Conservation (phyloP, 2,113 vertebrate species). For the Regulus satrapa region DNA sequence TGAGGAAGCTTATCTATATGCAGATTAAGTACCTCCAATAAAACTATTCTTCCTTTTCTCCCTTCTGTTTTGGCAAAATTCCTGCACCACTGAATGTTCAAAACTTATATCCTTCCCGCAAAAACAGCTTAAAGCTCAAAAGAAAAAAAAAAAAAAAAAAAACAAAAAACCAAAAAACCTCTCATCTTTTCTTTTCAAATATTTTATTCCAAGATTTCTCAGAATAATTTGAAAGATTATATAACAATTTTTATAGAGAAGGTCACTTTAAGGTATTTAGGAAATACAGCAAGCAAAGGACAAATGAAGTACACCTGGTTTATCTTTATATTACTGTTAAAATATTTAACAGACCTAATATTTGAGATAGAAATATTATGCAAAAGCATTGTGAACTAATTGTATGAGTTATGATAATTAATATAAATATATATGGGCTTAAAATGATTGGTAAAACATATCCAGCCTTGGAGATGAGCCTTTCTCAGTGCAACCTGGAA, state of each 20-base stretch:
- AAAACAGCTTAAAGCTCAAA: neutral
- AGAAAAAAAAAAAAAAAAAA: too few relatives aligned
- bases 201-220: neutral
- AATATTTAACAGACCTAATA: neutral
- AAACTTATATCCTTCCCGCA: neutral
- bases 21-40: constrained; percentile 41
- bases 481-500: neutral
- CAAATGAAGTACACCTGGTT: neutral
- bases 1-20: constrained; percentile 39
- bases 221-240: neutral
- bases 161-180: too few relatives aligned
- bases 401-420: neutral
- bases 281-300: neutral
- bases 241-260: neutral
- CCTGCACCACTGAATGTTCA: neutral
- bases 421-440: neutral
- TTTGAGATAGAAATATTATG: neutral
- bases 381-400: neutral
- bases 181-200: neutral
- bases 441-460: neutral
- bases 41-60: neutral
- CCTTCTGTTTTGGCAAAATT: constrained; percentile 4
- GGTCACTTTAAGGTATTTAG: neutral
- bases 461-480: neutral
- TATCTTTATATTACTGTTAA: neutral